phyloP scores from a whole-genome alignment of 2,113 vertebrate species.

The Gyps fulvus region DNA sequence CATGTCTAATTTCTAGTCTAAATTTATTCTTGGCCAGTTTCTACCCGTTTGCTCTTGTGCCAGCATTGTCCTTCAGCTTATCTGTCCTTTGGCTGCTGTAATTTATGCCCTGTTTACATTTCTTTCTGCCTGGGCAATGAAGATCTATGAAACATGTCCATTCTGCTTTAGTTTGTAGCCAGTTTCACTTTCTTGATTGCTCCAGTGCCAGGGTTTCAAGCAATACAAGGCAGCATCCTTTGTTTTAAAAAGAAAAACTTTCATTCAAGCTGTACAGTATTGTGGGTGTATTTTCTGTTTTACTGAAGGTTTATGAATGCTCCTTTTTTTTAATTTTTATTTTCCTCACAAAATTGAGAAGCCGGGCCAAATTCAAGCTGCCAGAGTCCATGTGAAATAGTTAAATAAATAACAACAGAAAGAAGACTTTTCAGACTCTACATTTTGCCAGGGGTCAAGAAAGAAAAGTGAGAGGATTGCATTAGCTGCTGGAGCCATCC shows the following conservation, averaged over 20 bases:
- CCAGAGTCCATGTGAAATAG: not conserved
- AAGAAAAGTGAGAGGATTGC: not conserved
- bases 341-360: not conserved
- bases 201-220: not conserved
- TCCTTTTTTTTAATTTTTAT: not conserved
- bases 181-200: constrained; percentile 45
- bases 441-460: not conserved
- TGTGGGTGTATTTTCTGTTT: not conserved
- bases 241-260: constrained; percentile 21
- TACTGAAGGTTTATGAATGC: not conserved
- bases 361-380: not conserved
- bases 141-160: constrained; percentile 52
- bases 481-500: not conserved
- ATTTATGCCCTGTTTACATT: constrained; percentile 52
- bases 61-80: constrained; percentile 55
- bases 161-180: constrained; percentile 35
- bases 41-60: constrained; percentile 1
- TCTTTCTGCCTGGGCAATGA: constrained; percentile 40
- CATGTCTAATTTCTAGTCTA: not conserved
- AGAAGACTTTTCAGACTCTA: not conserved
- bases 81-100: constrained; percentile 45
- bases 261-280: not conserved
- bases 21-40: constrained; percentile 47
- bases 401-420: not conserved
- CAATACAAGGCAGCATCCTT: not conserved